Evolutionary conservation across 2,888 invertebrate genomes (phyloP), one percentile per base, ranked within the genome.

Genomic region (Drosophila siamana): DNA sequence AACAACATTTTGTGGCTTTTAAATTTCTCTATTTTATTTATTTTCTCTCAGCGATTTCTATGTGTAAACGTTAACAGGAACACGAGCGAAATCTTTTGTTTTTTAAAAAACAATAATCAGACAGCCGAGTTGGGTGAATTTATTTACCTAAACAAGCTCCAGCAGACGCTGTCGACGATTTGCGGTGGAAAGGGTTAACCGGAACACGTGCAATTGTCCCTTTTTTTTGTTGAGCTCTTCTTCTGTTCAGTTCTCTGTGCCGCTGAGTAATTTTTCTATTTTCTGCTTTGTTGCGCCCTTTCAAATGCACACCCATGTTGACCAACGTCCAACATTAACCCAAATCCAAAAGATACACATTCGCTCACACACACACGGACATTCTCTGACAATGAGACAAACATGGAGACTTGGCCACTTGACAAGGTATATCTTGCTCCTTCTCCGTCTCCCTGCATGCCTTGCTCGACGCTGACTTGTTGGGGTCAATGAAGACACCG

Each of bases 281-380:
- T 85, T 85, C 86, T 80, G 84, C 88, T 86, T 80, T 86, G 75
- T 80, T 86, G 80, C 86, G 66, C 70, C 76, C 69, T 72, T 80
- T 86, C 78, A 80, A 70, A 71, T 73, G 80, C 88, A 74, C 85
- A 88, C 88, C 85, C 88, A 78, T 88, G 78, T 88, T 85, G 86
- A 86, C 85, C 86, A 69, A 73, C 65, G 88, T 51, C 48, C 74
- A 70, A 86, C 86, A 88, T 85, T 88, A 85, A 85, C 85, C 88
- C 84, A 88, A 88, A 88, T 86, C 86, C 80, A 69, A 60, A 63
- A 52, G 54, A 57, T 41, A 73, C 44, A 64, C 56, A 57, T 51
- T 52, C 19, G 19, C n/a, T n/a, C 19, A 19, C 19, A 19, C 19
- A 59, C 46, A 57, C 51, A 52, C 52, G 55, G 30, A 48, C 54